phyloP scores from a whole-genome alignment of 1,140 invertebrate genomes.

The Drosophila parabipectinata region DNA sequence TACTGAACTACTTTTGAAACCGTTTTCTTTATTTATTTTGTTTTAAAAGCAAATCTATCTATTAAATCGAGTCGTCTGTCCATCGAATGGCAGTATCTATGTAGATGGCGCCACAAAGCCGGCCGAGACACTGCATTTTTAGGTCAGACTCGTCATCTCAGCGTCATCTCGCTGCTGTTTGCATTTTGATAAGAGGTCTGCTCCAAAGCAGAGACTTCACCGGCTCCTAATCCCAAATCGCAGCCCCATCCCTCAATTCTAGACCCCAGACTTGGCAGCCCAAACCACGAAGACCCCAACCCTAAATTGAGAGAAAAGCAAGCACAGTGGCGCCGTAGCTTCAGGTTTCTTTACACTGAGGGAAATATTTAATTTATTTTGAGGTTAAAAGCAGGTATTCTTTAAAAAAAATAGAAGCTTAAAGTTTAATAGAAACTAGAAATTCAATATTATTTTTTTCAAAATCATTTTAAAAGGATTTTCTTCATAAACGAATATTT shows the following conservation, averaged over 20 bases:
- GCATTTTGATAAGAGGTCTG: background rate
- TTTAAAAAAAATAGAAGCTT: too few species aligned
- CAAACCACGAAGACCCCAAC: background rate
- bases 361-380: background rate
- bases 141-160: constrained; percentile 52
- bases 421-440: too few species aligned
- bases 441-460: too few species aligned
- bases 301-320: constrained; percentile 10
- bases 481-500: too few species aligned
- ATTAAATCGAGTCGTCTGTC: background rate
- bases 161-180: background rate
- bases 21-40: background rate
- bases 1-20: background rate
- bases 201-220: background rate
- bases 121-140: constrained; percentile 51
- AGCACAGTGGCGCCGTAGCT: constrained; percentile 48
- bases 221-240: constrained; percentile 1
- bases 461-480: too few species aligned
- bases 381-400: too few species aligned
- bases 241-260: constrained; percentile 6
- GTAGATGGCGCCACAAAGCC: constrained; percentile 52
- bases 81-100: background rate
- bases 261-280: background rate
- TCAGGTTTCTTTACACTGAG: background rate
- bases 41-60: background rate